Evolutionary conservation across 1,140 invertebrate genomes (phyloP), one percentile per base, ranked within the genome.

Genomic region (Trichomalopsis sarcophagae): DNA sequence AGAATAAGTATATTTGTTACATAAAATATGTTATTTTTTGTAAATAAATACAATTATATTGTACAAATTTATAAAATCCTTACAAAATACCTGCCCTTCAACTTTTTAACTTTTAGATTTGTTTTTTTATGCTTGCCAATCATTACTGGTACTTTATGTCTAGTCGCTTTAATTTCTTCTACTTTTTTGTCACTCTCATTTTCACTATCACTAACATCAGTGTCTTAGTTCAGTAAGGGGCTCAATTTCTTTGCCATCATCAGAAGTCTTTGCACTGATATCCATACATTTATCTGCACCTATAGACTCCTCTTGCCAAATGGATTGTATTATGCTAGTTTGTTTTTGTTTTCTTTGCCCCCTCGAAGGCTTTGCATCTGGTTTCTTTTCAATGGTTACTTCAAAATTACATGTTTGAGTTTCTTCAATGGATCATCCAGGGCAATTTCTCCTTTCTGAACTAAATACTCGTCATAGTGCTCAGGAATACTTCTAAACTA

Each of bases 401-500:
- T 74, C 2, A 79, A 76, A 27, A 89, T 84, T 82, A 81, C 76
- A 17, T 81, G 81, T 47, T 86, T 89, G 1, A 88, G 87, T 84
- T 88, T 87, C 62, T 86, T 80, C 13, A 89, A 82, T 3, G 88
- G 87, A 87, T 89, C 86, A 6, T 89, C 88, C 9, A 90, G 77
- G 55, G 89, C 79, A 71, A 89, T 89, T 81, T 89, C 89, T 33
- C 87, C 88, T 85, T 89, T 92, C 13, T 86, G 85, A 13, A 89
- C 40, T n/a, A 94, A 86, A 89, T 93, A 93, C 86, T 91, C 86
- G 36, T 90, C 90, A 84, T 93, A 94, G 66, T 94, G 94, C 87
- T 93, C 92, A 13, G 93, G 93, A 86, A 94, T 92, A 62, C 91
- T 91, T 88, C 94, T 94, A 84, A 96, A 95, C 3, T 40, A 40